Evolutionary conservation across 2,113 vertebrate genomes (phyloP), one percentile per base, ranked within the genome.

Genomic region (Strix aluco): DNA sequence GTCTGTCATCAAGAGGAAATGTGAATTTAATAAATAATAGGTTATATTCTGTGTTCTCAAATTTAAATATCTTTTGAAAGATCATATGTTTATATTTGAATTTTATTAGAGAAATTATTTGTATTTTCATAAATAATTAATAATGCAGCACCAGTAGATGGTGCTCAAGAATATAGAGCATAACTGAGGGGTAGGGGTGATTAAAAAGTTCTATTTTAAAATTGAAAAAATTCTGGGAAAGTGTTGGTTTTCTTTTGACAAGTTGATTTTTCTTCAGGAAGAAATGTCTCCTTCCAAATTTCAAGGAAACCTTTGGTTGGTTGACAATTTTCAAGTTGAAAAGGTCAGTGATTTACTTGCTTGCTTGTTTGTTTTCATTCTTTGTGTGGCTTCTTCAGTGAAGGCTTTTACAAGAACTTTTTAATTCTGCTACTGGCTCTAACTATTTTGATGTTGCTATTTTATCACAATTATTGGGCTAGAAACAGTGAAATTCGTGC

Each of bases 141-240:
- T 94, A 93, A 89, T 95, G 78, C 84, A 92, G 66, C 23, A 94
- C 91, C 92, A 97, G 95, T 94, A 97, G 95, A 88, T 96, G 96
- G 96, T 91, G 92, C 94, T 95, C 83, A 95, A 97, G 92, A 96
- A 92, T 80, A 77, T 77, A 57, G 20, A 80, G 91, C 84, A 15
- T 70, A 80, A 72, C 26, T 73, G 32, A 79, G 32, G 65, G 58
- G 49, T 26, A 77, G 15, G 13, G 15, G 61, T 85, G 61, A 78
- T 40, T 82, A 57, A 92, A 84, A 83, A 29, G 5, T 78, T 93
- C 11, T 70, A 10, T 34, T 83, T 90, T 61, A 63, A 86, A 92
- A 77, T 8, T 12, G 12, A 75, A 94, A 91, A 72, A n/a, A 16
- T n/a, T 65, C 6, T 21, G 30, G 17, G 36, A 58, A 78, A 72